phyloP scores from a whole-genome alignment of 2,113 vertebrate genomes.

The Corynorhinus townsendii region DNA sequence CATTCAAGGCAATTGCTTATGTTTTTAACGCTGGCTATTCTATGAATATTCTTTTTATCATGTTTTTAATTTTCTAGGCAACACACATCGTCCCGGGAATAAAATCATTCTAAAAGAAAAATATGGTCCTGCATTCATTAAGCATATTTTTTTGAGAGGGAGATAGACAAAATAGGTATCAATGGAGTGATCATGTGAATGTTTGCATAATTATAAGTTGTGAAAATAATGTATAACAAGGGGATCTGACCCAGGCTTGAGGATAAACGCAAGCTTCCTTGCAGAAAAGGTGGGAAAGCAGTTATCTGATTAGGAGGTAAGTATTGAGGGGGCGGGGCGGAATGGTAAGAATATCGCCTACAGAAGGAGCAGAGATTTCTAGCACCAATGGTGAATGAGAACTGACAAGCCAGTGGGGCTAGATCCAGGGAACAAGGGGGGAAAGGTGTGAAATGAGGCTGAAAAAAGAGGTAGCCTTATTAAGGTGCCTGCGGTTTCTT shows the following conservation, averaged over 20 bases:
- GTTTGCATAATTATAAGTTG: not conserved
- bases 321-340: rapidly evolving
- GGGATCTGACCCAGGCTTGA: not conserved
- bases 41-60: not conserved
- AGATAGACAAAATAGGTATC: not conserved
- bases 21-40: not conserved
- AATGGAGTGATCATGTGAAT: not conserved
- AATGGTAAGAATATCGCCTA: not conserved
- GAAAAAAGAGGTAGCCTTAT: not conserved
- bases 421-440: not conserved
- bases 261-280: not conserved
- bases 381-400: not conserved
- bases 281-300: not conserved
- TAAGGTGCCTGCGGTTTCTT: not conserved
- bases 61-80: not conserved
- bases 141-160: not conserved
- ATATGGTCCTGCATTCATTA: not conserved
- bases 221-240: not conserved
- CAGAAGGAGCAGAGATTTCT: not conserved
- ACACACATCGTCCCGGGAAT: not conserved
- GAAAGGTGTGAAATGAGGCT: not conserved
- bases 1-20: not conserved
- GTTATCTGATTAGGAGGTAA: not conserved
- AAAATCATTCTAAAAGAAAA: not conserved
- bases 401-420: not conserved